phyloP scores from a whole-genome alignment of 2,888 invertebrate genomes.

The Tolmerus cingulatus region DNA sequence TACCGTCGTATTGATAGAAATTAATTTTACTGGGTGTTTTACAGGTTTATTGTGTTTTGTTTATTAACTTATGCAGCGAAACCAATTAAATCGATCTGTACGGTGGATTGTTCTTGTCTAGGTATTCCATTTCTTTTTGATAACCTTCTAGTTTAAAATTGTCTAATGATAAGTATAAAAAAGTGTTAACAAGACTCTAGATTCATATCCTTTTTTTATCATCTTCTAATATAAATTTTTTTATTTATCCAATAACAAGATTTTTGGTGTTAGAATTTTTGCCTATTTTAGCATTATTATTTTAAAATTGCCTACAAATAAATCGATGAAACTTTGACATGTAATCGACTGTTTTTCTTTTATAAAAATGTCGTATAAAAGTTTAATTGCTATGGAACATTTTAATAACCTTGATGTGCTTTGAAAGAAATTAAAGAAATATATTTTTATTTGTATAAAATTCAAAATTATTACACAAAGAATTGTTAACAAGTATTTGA shows the following conservation, averaged over 20 bases:
- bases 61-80: neutral
- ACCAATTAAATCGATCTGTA: conserved; percentile 18
- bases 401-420: neutral
- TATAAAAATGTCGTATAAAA: neutral
- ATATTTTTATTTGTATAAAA: neutral
- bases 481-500: too few species aligned
- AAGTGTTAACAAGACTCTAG: conserved; percentile 28
- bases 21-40: neutral
- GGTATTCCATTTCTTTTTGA: neutral
- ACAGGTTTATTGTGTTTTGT: neutral
- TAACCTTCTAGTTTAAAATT: conserved; percentile 1
- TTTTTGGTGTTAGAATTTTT: conserved; percentile 38
- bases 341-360: neutral
- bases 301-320: conserved; percentile 14
- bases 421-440: neutral
- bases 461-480: too few species aligned
- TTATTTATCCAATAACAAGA: conserved; percentile 25
- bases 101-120: conserved; percentile 11
- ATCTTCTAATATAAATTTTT: neutral
- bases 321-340: neutral
- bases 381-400: neutral
- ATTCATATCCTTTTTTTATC: neutral
- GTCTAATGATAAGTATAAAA: conserved; percentile 34
- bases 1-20: neutral
- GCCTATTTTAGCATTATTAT: neutral